These are phyloP conservation scores for Hyposmocoma kahamanoa DNA, from an alignment of 1,140 invertebrate species.

Conservation along the genomic window DNA sequence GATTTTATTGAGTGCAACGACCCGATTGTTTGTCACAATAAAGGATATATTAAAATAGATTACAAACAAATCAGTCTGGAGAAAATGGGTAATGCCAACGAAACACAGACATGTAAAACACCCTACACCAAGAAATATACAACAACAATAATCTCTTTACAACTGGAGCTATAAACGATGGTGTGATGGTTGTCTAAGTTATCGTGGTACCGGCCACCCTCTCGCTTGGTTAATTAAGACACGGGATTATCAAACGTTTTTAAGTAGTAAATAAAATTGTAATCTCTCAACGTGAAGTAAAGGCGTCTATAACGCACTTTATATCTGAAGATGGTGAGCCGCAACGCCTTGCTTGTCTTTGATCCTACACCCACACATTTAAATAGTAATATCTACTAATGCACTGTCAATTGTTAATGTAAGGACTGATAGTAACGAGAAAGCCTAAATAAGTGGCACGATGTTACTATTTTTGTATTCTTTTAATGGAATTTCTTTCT, in stretches of 20 bases:
- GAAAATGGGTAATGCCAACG: conserved; percentile 58
- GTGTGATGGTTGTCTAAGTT: too few relatives aligned
- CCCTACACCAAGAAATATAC: conserved; percentile 33
- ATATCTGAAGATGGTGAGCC: conserved; percentile 59
- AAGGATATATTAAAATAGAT: conserved; percentile 35
- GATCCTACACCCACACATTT: conserved; percentile 61
- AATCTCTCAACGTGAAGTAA: conserved; percentile 57
- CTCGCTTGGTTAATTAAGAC: conserved; percentile 71
- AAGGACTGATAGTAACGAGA: conserved; percentile 42
- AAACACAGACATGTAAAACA: conserved; percentile 59
- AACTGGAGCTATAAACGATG: too few relatives aligned
- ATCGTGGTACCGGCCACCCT: conserved; percentile 36
- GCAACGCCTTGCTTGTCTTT: conserved; percentile 60
- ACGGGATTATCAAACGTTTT: conserved; percentile 71
- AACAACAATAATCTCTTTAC: conserved; percentile 9
- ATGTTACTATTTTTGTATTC: background rate
- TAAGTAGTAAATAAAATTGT: conserved; percentile 69
- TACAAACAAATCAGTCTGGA: conserved; percentile 41
- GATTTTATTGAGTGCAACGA: conserved; percentile 6
- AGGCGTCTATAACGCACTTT: conserved; percentile 59
- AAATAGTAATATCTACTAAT: conserved; percentile 64
- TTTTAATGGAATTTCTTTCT: conserved; percentile 26
- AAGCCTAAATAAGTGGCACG: conserved; percentile 19
- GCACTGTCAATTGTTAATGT: conserved; percentile 70
- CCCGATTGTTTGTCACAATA: background rate